Conservation (phyloP, 2,888 invertebrate genomes). For the Acleris literana region DNA sequence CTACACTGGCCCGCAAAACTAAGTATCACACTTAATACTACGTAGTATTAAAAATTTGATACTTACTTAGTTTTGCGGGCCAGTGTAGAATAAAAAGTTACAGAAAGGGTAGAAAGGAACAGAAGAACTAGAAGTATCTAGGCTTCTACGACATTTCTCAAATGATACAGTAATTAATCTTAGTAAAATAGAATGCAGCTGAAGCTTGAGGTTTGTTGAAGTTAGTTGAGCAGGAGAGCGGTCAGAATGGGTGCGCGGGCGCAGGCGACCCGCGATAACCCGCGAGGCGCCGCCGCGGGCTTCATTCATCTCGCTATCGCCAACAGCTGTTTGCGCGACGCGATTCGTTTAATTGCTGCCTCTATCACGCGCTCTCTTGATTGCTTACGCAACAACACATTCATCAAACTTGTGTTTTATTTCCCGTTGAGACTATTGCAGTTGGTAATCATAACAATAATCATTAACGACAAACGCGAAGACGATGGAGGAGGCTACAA, state of each 20-base stretch:
- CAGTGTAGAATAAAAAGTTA: too few relatives aligned
- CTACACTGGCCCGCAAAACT: too few relatives aligned
- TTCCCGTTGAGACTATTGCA: conserved; percentile 29
- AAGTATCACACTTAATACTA: too few relatives aligned
- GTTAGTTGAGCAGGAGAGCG: conserved; percentile 3
- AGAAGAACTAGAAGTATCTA: too few relatives aligned
- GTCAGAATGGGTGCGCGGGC: conserved; percentile 21
- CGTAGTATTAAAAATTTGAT: too few relatives aligned
- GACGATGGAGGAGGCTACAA: too few relatives aligned
- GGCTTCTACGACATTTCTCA: too few relatives aligned
- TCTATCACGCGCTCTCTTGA: conserved; percentile 54
- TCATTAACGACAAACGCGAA: too few relatives aligned
- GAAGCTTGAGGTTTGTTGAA: background rate
- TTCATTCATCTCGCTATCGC: conserved; percentile 38
- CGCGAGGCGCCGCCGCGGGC: conserved; percentile 66
- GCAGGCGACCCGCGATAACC: conserved; percentile 71
- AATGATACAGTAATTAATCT: background rate
- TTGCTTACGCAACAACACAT: conserved; percentile 47
- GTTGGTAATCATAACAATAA: conserved; percentile 10
- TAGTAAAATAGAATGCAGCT: background rate
- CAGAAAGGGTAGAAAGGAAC: too few relatives aligned
- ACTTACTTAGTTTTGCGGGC: too few relatives aligned
- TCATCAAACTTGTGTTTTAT: conserved; percentile 34
- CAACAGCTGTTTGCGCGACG: conserved; percentile 63
- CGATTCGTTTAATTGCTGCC: conserved; percentile 68